phyloP scores from a whole-genome alignment of 2,888 invertebrate genomes.

The Leucophora obtusa region DNA sequence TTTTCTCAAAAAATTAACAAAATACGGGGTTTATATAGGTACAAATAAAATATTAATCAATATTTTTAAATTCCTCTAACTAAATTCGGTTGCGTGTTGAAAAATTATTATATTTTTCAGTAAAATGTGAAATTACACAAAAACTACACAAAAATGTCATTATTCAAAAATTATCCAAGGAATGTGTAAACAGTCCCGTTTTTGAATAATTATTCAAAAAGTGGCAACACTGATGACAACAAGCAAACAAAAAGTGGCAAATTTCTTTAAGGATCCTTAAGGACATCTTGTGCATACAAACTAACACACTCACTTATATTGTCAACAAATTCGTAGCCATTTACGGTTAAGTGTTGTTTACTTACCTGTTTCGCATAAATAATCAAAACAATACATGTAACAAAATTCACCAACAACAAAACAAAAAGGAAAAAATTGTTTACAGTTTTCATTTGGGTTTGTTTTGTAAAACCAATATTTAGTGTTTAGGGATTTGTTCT shows the following conservation, averaged over 20 bases:
- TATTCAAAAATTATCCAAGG: no score
- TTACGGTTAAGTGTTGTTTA: conserved; percentile 35
- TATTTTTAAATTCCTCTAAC: no score
- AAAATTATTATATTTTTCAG: no score
- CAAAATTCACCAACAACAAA: background rate
- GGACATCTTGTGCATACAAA: conserved; percentile 5
- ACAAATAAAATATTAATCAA: no score
- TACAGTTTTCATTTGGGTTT: background rate
- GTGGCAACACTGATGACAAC: no score
- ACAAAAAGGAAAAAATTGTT: background rate
- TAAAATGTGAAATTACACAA: no score
- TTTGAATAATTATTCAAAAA: no score
- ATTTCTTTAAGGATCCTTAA: conserved; percentile 40
- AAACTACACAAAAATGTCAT: no score
- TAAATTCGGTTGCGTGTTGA: no score
- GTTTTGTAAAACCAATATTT: background rate
- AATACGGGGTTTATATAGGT: no score
- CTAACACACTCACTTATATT: background rate
- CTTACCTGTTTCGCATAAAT: conserved; percentile 58
- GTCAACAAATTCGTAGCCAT: conserved; percentile 15
- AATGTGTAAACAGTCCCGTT: no score
- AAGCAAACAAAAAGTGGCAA: conserved; percentile 43
- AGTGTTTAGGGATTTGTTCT: background rate
- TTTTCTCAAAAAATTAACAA: no score
- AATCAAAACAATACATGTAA: conserved; percentile 23